Conservation (phyloP, 2,797 vertebrate genomes). For the Nasua narica region DNA sequence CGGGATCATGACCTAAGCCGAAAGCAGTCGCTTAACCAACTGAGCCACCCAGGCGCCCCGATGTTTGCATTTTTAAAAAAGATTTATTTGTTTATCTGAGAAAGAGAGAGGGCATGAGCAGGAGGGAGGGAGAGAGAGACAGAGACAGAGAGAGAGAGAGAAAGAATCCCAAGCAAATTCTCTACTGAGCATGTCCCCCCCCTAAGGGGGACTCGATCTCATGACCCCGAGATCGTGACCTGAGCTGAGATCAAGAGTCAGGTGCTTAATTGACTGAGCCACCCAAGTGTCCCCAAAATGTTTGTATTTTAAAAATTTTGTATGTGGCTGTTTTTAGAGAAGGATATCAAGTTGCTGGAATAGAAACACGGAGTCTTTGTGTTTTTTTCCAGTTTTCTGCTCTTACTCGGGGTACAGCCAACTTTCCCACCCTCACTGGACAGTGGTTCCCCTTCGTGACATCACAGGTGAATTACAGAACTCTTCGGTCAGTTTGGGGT, state of each 20-base stretch:
- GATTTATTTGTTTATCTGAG: not conserved
- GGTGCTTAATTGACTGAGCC: not conserved
- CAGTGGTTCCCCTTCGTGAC: not conserved
- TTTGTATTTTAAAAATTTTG: not conserved
- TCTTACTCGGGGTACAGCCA: not conserved
- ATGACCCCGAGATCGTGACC: not conserved
- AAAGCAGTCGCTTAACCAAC: no score
- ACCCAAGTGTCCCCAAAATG: rapidly evolving
- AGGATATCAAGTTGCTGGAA: not conserved
- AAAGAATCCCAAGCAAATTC: not conserved
- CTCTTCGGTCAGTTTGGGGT: not conserved
- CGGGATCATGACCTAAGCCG: no score
- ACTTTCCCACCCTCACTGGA: rapidly evolving
- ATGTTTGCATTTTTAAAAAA: not conserved
- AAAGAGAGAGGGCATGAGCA: not conserved
- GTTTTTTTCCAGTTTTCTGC: not conserved
- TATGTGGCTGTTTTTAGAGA: not conserved
- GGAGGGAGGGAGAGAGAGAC: no score
- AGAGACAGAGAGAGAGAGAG: not conserved
- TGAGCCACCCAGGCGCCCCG: no score
- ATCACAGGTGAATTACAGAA: not conserved
- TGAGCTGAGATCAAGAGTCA: not conserved
- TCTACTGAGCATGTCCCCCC: no score
- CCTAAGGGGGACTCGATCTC: not conserved
- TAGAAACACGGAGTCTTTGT: not conserved